phyloP scores from a whole-genome alignment of 2,888 invertebrate species.

The Scaptomyza reducta region DNA sequence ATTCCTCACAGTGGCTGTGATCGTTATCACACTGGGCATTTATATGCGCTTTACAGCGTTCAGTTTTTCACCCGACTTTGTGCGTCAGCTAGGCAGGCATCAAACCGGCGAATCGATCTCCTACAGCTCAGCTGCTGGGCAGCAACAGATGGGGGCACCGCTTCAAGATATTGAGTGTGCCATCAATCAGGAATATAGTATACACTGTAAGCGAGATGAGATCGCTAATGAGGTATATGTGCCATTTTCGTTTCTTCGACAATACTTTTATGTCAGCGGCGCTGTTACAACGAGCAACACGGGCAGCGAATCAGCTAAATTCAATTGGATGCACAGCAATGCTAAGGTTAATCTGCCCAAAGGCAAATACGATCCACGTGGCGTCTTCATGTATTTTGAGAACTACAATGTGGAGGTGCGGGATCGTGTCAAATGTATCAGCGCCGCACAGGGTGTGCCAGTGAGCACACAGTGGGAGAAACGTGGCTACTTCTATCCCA shows the following conservation, averaged over 20 bases:
- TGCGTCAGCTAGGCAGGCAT: slow-evolving; percentile 78
- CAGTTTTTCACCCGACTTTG: slow-evolving; percentile 80
- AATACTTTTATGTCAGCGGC: slow-evolving; percentile 97
- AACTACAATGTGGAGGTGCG: slow-evolving; percentile 98
- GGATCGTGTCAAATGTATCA: slow-evolving; percentile 97
- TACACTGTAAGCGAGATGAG: slow-evolving; percentile 91
- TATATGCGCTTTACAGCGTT: slow-evolving; percentile 91
- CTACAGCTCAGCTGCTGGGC: slow-evolving; percentile 28
- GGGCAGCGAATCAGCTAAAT: slow-evolving; percentile 86
- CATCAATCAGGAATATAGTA: slow-evolving; percentile 94
- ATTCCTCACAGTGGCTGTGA: slow-evolving; percentile 87
- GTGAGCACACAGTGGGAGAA: slow-evolving; percentile 99
- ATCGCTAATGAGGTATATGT: slow-evolving; percentile 91
- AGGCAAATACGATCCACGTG: slow-evolving; percentile 94
- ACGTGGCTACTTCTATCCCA: slow-evolving; percentile 98
- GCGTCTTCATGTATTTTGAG: slow-evolving; percentile 98
- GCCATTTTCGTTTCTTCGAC: slow-evolving; percentile 96
- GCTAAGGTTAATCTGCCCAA: slow-evolving; percentile 95
- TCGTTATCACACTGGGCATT: slow-evolving; percentile 89
- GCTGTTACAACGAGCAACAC: slow-evolving; percentile 86
- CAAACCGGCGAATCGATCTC: slow-evolving; percentile 25
- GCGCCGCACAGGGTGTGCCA: slow-evolving; percentile 96
- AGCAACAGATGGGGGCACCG: slow-evolving; percentile 27
- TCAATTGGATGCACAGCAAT: slow-evolving; percentile 98
- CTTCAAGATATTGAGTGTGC: slow-evolving; percentile 91